phyloP scores from a whole-genome alignment of 2,888 invertebrate species.

The Agrotis ipsilon region DNA sequence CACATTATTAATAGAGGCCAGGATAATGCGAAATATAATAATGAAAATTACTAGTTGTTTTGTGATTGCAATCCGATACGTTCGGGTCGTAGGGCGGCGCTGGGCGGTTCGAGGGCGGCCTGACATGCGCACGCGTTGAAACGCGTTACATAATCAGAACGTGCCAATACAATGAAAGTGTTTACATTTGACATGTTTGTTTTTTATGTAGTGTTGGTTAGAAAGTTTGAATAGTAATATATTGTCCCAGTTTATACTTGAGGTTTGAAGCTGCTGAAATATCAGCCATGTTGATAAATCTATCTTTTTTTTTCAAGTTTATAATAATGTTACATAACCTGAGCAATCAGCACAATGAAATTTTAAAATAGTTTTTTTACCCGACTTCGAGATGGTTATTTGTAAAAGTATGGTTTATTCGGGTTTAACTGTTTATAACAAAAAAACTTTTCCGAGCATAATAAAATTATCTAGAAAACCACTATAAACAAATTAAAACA shows the following conservation, averaged over 20 bases:
- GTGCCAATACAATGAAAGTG: slow-evolving; percentile 65
- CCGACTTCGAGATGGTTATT: too few species aligned
- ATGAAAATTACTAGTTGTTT: slow-evolving; percentile 71
- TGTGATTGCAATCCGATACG: slow-evolving; percentile 76
- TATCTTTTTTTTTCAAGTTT: too few species aligned
- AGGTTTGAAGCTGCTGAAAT: background rate
- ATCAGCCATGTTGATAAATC: background rate
- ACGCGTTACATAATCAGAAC: slow-evolving; percentile 48
- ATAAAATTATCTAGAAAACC: background rate
- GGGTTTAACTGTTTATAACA: too few species aligned
- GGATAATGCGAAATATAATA: slow-evolving; percentile 68
- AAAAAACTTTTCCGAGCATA: background rate
- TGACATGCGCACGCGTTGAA: slow-evolving; percentile 83
- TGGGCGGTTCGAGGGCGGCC: slow-evolving; percentile 81
- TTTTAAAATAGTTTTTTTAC: too few species aligned
- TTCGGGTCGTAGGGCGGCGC: slow-evolving; percentile 68
- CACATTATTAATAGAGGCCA: slow-evolving; percentile 48
- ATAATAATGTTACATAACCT: too few species aligned
- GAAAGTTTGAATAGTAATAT: slow-evolving; percentile 20
- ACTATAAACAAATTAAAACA: too few species aligned
- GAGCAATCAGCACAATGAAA: too few species aligned
- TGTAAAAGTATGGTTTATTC: too few species aligned
- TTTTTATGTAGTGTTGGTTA: slow-evolving; percentile 14
- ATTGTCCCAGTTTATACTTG: background rate
- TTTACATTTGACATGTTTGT: slow-evolving; percentile 54